phyloP scores from a whole-genome alignment of 2,888 invertebrate genomes.

The Ligdia adustata region DNA sequence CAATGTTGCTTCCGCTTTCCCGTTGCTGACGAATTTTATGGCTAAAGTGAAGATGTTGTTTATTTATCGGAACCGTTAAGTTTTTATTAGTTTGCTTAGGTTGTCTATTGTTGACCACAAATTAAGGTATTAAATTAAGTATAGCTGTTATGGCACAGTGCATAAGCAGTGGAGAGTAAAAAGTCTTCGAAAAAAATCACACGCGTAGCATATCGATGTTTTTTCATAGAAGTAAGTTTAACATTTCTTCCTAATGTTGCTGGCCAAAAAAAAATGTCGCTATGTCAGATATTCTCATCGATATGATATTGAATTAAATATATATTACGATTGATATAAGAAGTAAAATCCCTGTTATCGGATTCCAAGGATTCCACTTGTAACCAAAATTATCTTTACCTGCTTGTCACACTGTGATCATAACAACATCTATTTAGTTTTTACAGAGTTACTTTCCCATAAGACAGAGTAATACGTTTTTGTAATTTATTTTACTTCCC shows the following conservation, averaged over 20 bases:
- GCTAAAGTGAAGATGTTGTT: slow-evolving; percentile 38
- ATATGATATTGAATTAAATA: too few relatives aligned
- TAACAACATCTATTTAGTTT: slow-evolving; percentile 6
- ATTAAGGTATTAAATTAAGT: slow-evolving; percentile 34
- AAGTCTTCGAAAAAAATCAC: neutral
- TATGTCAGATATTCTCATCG: too few relatives aligned
- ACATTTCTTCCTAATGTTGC: too few relatives aligned
- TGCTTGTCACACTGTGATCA: slow-evolving; percentile 7
- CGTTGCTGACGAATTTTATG: slow-evolving; percentile 61
- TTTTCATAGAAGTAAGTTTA: neutral
- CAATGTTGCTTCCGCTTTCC: slow-evolving; percentile 74
- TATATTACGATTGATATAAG: too few relatives aligned
- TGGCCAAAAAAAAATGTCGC: too few relatives aligned
- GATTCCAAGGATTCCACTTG: neutral
- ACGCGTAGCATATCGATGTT: neutral
- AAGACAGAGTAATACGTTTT: slow-evolving; percentile 6
- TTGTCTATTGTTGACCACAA: slow-evolving; percentile 40
- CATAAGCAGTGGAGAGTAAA: slow-evolving; percentile 3
- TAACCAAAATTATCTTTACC: neutral
- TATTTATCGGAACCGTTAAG: slow-evolving; percentile 41
- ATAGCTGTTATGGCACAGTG: slow-evolving; percentile 14
- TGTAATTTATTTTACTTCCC: slow-evolving; percentile 17
- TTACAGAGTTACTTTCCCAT: slow-evolving; percentile 11
- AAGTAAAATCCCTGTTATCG: neutral
- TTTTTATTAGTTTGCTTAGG: slow-evolving; percentile 39